Conservation (phyloP, 1,140 invertebrate genomes). For the Zaprionus taronus region DNA sequence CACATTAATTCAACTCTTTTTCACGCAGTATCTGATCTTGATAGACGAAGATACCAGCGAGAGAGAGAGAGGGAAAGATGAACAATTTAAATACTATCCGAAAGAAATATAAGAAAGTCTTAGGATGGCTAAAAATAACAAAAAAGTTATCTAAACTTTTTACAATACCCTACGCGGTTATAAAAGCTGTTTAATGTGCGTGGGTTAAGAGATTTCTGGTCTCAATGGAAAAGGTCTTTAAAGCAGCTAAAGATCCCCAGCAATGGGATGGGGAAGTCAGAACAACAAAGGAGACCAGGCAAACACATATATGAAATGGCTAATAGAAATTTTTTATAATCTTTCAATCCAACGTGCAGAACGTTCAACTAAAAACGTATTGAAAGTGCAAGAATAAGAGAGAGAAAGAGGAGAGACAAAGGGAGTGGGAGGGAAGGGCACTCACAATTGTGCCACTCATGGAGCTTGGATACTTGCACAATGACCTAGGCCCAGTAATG, state of each 20-base stretch:
- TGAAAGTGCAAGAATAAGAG: background rate
- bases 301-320: slow-evolving; percentile 3
- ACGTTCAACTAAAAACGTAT: slow-evolving; percentile 1
- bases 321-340: slow-evolving; percentile 13
- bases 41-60: background rate
- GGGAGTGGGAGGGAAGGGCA: background rate
- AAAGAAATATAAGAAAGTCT: background rate
- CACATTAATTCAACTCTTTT: slow-evolving; percentile 4
- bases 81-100: slow-evolving; percentile 2
- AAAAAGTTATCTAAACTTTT: slow-evolving; percentile 5
- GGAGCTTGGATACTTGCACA: slow-evolving; percentile 11
- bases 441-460: slow-evolving; percentile 15
- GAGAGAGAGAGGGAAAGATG: background rate
- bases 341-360: slow-evolving; percentile 5
- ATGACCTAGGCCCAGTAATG: slow-evolving; percentile 31
- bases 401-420: background rate
- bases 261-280: background rate
- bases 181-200: slow-evolving; percentile 6
- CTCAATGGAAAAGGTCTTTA: slow-evolving; percentile 3
- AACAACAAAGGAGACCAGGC: background rate
- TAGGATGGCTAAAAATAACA: background rate
- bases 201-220: background rate
- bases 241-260: background rate
- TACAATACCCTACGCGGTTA: slow-evolving; percentile 7
- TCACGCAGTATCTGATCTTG: background rate